phyloP scores from a whole-genome alignment of 2,888 invertebrate species.

The Habrosyne pyritoides region DNA sequence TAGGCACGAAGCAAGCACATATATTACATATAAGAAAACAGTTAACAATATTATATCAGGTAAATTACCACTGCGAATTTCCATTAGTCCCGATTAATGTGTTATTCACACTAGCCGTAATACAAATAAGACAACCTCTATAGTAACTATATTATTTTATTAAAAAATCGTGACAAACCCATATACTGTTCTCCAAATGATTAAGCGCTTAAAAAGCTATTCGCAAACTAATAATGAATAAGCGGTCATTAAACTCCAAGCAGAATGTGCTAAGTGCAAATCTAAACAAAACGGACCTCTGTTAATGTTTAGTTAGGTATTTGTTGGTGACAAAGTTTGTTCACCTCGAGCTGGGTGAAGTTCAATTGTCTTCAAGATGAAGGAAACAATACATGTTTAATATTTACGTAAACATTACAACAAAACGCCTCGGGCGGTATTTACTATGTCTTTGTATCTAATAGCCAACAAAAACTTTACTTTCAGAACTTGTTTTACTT shows the following conservation, averaged over 20 bases:
- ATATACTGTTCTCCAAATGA: neutral
- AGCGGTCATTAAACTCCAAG: constrained; percentile 21
- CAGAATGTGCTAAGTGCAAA: constrained; percentile 27
- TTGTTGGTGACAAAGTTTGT: constrained; percentile 27
- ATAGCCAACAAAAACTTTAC: neutral
- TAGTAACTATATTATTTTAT: neutral
- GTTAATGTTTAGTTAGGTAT: constrained; percentile 5
- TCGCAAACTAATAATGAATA: constrained; percentile 2
- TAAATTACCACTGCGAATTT: too few relatives aligned
- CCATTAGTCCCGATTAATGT: too few relatives aligned
- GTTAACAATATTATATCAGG: too few relatives aligned
- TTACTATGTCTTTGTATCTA: neutral
- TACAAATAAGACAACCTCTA: neutral
- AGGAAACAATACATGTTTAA: constrained; percentile 3
- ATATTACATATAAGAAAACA: too few relatives aligned
- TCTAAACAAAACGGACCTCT: constrained; percentile 28
- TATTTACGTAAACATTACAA: constrained; percentile 2
- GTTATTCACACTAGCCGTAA: too few relatives aligned
- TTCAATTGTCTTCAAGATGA: constrained; percentile 8
- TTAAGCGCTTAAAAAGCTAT: neutral
- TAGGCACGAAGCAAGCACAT: too few relatives aligned
- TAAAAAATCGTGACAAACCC: neutral
- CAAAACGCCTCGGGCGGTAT: neutral
- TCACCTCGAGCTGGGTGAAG: constrained; percentile 21
- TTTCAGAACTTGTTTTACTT: too few relatives aligned